Evolutionary conservation across 2,888 invertebrate genomes (phyloP).

Genomic region (Platycheirus rosarum): DNA sequence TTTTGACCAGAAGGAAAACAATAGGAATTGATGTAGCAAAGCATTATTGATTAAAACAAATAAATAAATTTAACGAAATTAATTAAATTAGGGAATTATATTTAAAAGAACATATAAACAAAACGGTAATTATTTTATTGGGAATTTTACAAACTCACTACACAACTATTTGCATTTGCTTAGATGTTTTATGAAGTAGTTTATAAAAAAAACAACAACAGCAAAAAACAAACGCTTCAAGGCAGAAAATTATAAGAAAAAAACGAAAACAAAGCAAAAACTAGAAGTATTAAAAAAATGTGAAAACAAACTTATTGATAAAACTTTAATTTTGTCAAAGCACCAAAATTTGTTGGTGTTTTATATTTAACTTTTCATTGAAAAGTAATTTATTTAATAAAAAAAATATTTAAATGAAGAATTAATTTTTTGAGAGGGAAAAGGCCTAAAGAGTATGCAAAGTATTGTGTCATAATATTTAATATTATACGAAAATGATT

Average conservation of each 20-base stretch:
- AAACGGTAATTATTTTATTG: slow-evolving; percentile 58
- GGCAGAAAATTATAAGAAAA: slow-evolving; percentile 38
- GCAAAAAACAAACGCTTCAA: slow-evolving; percentile 60
- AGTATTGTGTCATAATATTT: slow-evolving; percentile 64
- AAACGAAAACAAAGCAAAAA: slow-evolving; percentile 23
- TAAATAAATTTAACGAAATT: slow-evolving; percentile 11
- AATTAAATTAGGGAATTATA: slow-evolving; percentile 66
- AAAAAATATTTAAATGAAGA: too few species aligned
- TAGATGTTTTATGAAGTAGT: slow-evolving; percentile 30
- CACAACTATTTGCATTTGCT: slow-evolving; percentile 39
- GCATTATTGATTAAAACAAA: slow-evolving; percentile 45
- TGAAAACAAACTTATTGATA: slow-evolving; percentile 9
- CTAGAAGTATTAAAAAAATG: slow-evolving; percentile 40
- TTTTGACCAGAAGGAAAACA: slow-evolving; percentile 53
- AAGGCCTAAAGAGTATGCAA: slow-evolving; percentile 37
- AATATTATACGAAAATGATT: neutral
- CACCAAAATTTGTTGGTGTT: slow-evolving; percentile 21
- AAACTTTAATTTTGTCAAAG: neutral
- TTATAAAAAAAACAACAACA: slow-evolving; percentile 16
- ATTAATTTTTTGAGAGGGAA: slow-evolving; percentile 36
- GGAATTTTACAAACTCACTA: slow-evolving; percentile 60
- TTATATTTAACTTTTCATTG: too few species aligned
- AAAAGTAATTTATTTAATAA: too few species aligned
- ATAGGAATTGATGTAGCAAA: slow-evolving; percentile 63
- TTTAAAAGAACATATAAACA: slow-evolving; percentile 21